phyloP scores from a whole-genome alignment of 2,113 vertebrate genomes.

The Siniperca knerii region DNA sequence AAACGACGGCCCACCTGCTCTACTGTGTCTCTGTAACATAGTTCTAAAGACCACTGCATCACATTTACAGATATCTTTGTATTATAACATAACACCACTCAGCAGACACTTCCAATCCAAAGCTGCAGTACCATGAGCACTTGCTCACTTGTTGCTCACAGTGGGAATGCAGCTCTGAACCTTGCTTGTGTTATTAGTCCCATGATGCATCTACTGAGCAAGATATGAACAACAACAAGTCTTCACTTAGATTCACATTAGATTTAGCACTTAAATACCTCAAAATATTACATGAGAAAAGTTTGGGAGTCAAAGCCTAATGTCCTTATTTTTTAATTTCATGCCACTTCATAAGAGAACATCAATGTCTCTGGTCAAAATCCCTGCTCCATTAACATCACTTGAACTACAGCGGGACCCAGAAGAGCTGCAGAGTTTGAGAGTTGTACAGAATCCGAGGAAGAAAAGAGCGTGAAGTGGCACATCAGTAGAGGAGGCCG shows the following conservation, averaged over 20 bases:
- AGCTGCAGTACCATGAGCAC: neutral
- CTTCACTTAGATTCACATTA: neutral
- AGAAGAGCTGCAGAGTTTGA: neutral
- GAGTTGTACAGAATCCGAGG: neutral
- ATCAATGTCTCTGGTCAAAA: neutral
- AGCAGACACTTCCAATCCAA: neutral
- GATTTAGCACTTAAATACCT: neutral
- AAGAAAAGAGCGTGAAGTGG: neutral
- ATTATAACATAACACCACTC: neutral
- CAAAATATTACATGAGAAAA: neutral
- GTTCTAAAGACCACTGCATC: no score
- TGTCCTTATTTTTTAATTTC: neutral
- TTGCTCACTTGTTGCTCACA: neutral
- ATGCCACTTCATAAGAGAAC: neutral
- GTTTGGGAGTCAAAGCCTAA: neutral
- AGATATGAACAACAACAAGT: neutral
- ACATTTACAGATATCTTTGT: neutral
- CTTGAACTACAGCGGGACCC: neutral
- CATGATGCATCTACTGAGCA: slow-evolving; percentile 16
- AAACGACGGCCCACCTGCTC: neutral
- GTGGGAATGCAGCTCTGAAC: neutral
- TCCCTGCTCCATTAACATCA: neutral
- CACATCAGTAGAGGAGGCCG: neutral
- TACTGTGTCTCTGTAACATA: neutral
- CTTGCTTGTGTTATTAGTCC: neutral